These are phyloP conservation scores for Mnemiopsis leidyi DNA, from an alignment of 37 sponge, comb jelly and placozoan species.

Conservation along the genomic window DNA sequence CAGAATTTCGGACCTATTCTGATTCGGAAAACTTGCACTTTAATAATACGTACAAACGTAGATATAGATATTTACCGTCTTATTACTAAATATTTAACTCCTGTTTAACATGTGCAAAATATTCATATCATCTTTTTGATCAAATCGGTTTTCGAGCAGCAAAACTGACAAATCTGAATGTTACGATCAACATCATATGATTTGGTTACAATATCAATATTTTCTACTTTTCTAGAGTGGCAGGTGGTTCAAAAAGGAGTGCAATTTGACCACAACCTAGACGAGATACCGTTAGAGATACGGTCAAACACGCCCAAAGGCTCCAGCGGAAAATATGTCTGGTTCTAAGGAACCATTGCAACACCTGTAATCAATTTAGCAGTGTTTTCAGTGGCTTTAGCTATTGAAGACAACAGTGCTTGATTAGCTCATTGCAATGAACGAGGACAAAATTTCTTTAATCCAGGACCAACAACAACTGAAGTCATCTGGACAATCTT, in stretches of 20 bases:
- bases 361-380: neutral
- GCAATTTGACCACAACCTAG: neutral
- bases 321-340: neutral
- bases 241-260: neutral
- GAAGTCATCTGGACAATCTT: neutral
- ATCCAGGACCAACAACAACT: neutral
- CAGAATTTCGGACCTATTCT: too few relatives aligned
- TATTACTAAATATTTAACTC: too few relatives aligned
- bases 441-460: neutral
- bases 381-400: neutral
- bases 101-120: too few relatives aligned
- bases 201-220: too few relatives aligned
- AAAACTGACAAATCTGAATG: too few relatives aligned
- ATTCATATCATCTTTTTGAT: too few relatives aligned
- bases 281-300: neutral
- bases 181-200: too few relatives aligned
- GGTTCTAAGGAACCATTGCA: neutral
- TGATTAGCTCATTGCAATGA: neutral
- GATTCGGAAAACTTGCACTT: too few relatives aligned
- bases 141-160: too few relatives aligned
- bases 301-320: neutral
- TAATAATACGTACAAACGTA: too few relatives aligned
- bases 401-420: neutral
- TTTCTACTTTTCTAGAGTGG: too few relatives aligned
- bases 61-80: too few relatives aligned